phyloP scores from a whole-genome alignment of 1,140 invertebrate genomes.

The Danaus plexippus region DNA sequence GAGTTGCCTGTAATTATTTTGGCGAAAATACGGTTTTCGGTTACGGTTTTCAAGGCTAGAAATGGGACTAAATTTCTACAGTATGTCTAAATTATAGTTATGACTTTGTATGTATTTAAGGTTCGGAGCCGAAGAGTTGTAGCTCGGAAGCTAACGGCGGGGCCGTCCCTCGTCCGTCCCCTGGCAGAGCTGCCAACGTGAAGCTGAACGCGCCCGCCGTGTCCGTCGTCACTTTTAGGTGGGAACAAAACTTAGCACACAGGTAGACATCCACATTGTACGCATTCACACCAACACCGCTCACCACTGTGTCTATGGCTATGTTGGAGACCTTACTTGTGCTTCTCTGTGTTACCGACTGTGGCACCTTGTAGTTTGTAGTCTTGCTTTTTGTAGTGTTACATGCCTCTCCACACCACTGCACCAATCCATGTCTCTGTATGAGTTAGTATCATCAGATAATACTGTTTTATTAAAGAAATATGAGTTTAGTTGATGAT shows the following conservation, averaged over 20 bases:
- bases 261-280: constrained; percentile 74
- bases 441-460: too few species aligned
- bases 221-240: constrained; percentile 90
- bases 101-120: constrained; percentile 12
- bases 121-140: constrained; percentile 29
- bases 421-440: too few species aligned
- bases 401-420: too few species aligned
- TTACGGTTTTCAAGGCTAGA: too few species aligned
- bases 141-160: constrained; percentile 33
- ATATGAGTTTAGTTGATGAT: too few species aligned
- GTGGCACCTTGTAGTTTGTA: background rate
- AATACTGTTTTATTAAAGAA: too few species aligned
- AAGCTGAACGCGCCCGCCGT: constrained; percentile 80
- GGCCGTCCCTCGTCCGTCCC: constrained; percentile 35
- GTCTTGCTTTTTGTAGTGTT: background rate
- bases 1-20: too few species aligned
- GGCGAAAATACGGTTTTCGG: too few species aligned
- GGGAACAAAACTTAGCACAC: constrained; percentile 76
- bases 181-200: constrained; percentile 70
- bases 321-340: too few species aligned
- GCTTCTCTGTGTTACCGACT: constrained; percentile 3
- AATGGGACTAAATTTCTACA: too few species aligned
- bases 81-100: too few species aligned
- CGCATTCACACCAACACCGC: constrained; percentile 19
- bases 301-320: background rate